These are phyloP conservation scores for Pedionomus torquatus DNA, from an alignment of 2,113 vertebrate species.

Conservation along the genomic window DNA sequence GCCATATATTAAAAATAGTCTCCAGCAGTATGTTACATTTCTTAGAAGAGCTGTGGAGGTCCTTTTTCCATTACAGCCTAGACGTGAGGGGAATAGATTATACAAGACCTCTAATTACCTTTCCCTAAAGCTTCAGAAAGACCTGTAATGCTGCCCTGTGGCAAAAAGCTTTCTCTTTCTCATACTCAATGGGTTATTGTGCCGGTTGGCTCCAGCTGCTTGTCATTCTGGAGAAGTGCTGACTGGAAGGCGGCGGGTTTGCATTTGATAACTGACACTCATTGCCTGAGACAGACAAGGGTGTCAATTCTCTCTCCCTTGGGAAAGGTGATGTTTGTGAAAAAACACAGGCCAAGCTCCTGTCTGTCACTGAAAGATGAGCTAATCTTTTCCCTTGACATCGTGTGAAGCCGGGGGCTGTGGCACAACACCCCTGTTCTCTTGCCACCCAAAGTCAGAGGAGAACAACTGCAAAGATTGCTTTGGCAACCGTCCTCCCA, in stretches of 20 bases:
- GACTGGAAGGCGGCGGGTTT: neutral
- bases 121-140: constrained; percentile 12
- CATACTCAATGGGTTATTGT: constrained; percentile 32
- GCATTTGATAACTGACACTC: neutral
- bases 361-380: constrained; percentile 26
- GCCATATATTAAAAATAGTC: neutral
- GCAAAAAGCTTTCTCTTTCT: constrained; percentile 8
- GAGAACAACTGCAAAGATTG: neutral
- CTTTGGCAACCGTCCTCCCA: neutral
- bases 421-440: neutral
- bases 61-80: neutral
- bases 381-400: neutral
- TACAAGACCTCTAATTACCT: constrained; percentile 42
- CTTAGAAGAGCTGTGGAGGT: neutral
- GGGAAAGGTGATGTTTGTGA: constrained; percentile 40
- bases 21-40: neutral
- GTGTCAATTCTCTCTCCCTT: neutral
- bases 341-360: neutral
- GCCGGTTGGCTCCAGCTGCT: neutral
- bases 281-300: neutral
- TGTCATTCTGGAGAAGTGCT: constrained; percentile 17
- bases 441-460: neutral
- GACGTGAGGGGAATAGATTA: constrained; percentile 23
- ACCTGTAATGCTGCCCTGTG: neutral
- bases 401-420: neutral